Base-by-base conservation (phyloP, 2,888 invertebrate genomes). In the Caenorhabditis imperialis region DNA sequence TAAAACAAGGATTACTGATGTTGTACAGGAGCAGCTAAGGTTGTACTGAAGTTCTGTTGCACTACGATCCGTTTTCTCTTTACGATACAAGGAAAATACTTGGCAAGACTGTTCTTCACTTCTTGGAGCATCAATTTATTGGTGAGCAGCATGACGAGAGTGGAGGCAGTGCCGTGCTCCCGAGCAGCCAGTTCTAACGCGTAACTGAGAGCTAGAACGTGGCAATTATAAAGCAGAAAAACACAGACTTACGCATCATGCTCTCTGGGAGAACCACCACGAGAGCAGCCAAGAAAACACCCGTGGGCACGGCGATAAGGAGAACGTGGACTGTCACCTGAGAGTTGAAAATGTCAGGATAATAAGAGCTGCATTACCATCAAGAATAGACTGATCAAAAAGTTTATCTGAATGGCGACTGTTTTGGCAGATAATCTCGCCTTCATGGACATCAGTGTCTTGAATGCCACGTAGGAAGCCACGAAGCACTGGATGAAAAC, bases 111-210 rank as follows among this genome's bases (percentile, higher is more conserved):
- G n/a, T 40, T 3, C 8, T 40, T 16, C 14, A 40, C 3, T 16
- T 4, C 40, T 40, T 20, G n/a, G 2, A 48, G 16, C 14, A 48
- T 16, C 3, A 48, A 3, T 18, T 48, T 48, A 33, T 48, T 27
- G 2, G 48, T 48, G 48, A 48, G 25, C n/a, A 48, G 14, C 48
- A 48, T 48, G 4, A 18, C 33, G 33, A 48, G n/a, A 0, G 48
- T 33, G 48, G 48, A 48, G 16, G 18, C 48, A 10, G 48, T 48
- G 10, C 48, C 48, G 48, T 48, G 48, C 14, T 48, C 48, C 18
- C 33, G 48, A 16, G 18, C 18, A 1, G 33, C 10, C 1, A 48
- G 16, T 12, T 16, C 16, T 33, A 48, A 16, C 8, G 2, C 2
- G 14, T 30, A 16, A 18, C 33, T 48, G 48, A 48, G 30, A 18